These are phyloP conservation scores for Tiliacea citrago DNA, from an alignment of 2,888 invertebrate genomes.

Conservation along the genomic window DNA sequence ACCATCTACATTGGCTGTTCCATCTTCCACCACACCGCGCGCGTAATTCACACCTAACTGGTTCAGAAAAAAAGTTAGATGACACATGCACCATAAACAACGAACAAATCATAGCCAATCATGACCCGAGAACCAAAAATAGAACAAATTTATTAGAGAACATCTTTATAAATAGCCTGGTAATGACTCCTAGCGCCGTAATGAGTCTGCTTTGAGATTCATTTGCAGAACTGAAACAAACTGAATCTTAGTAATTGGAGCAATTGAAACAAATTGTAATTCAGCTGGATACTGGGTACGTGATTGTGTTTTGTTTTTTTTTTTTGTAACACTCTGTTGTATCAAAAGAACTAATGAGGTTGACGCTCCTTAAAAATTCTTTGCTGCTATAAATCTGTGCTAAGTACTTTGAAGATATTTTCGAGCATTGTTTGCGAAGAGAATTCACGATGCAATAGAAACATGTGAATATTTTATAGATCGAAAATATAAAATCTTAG, in stretches of 20 bases:
- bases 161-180: conserved; percentile 60
- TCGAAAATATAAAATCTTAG: neutral
- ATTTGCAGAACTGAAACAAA: conserved; percentile 39
- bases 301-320: conserved; percentile 41
- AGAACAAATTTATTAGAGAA: conserved; percentile 59
- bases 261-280: conserved; percentile 53
- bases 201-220: conserved; percentile 54
- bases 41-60: no score
- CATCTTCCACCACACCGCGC: neutral
- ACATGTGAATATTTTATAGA: conserved; percentile 2
- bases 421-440: neutral
- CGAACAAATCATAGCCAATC: conserved; percentile 58
- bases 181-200: conserved; percentile 54
- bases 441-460: conserved; percentile 17
- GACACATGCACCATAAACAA: conserved; percentile 46
- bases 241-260: conserved; percentile 54
- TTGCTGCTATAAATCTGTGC: conserved; percentile 8
- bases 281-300: conserved; percentile 21
- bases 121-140: conserved; percentile 57
- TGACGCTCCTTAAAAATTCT: conserved; percentile 38
- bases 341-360: conserved; percentile 38
- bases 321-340: conserved; percentile 31
- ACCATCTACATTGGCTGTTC: neutral
- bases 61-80: neutral
- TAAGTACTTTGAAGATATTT: conserved; percentile 14